Percentiles rank a stretch among this genome's conserved stretches.
Evolutionary conservation across 2,888 invertebrate genomes (phyloP).

Genomic region (Ophioninae sp.): DNA sequence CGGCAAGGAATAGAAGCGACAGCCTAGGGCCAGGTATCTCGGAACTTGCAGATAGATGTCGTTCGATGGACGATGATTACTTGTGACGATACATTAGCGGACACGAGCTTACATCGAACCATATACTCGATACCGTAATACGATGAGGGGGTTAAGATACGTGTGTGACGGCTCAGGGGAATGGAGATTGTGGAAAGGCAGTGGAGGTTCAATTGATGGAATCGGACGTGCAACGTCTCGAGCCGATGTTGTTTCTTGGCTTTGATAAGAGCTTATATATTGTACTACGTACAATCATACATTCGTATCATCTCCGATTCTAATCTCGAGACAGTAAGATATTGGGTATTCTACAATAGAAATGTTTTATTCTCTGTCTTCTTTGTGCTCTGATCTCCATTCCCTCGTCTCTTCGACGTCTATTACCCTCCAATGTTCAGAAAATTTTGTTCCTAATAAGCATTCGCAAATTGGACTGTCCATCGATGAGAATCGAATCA

Average conservation of each 20-base stretch:
- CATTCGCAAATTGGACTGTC: no score
- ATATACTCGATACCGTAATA: conserved; percentile 50
- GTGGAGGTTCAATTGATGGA: conserved; percentile 42
- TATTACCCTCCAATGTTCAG: no score
- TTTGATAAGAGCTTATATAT: conserved; percentile 40
- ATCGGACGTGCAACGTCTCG: conserved; percentile 47
- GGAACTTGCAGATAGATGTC: conserved; percentile 1
- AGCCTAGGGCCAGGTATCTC: background rate
- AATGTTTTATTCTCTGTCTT: conserved; percentile 37
- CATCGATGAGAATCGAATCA: no score
- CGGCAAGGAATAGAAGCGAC: conserved; percentile 14
- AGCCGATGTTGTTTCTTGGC: conserved; percentile 57
- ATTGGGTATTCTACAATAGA: conserved; percentile 32
- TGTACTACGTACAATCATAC: conserved; percentile 60
- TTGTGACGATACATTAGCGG: conserved; percentile 64
- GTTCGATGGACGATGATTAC: conserved; percentile 51
- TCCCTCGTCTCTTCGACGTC: background rate
- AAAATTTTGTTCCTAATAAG: no score
- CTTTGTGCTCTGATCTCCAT: background rate
- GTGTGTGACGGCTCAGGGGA: conserved; percentile 9
- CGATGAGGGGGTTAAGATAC: conserved; percentile 37
- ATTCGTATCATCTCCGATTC: conserved; percentile 62
- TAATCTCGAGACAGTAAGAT: conserved; percentile 44
- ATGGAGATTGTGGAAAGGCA: conserved; percentile 48
- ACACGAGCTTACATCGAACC: conserved; percentile 51